Conservation (phyloP, 2,113 vertebrate species). For the Pelodiscus sinensis region DNA sequence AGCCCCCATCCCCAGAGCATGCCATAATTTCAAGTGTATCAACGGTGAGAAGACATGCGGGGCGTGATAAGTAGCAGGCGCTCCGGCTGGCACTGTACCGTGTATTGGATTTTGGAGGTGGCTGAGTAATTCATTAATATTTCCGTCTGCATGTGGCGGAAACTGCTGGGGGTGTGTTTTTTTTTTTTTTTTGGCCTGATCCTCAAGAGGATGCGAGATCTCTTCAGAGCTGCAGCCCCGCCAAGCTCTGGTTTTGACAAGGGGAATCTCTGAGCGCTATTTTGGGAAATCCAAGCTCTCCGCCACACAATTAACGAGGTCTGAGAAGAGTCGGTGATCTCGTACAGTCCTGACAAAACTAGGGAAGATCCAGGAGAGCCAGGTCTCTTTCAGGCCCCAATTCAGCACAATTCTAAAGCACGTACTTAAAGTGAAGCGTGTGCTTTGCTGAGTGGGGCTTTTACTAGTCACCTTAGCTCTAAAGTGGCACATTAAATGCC, state of each 20-base stretch:
- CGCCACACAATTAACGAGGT: not conserved
- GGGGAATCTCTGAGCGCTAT: not conserved
- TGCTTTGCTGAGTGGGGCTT: not conserved
- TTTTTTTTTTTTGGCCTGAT: not conserved
- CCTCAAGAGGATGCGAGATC: not conserved
- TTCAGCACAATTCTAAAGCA: not conserved
- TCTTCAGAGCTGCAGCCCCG: not conserved
- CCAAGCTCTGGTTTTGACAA: not conserved
- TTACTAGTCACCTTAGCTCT: not conserved
- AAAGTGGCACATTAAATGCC: slow-evolving; percentile 33
- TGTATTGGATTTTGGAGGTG: not conserved
- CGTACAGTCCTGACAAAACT: not conserved
- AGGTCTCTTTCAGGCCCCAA: not conserved
- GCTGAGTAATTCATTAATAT: slow-evolving; percentile 2
- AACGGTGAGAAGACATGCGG: slow-evolving; percentile 27
- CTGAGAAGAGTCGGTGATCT: not conserved
- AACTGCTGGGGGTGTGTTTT: not conserved
- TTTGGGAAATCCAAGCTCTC: not conserved
- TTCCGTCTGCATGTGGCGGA: not conserved
- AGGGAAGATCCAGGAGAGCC: not conserved
- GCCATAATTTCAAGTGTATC: slow-evolving; percentile 27
- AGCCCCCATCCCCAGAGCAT: not conserved
- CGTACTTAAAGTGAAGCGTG: not conserved
- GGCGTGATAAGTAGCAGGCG: slow-evolving; percentile 8
- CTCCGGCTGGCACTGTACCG: too few relatives aligned